Percentiles rank a stretch among this genome's conserved stretches.
Evolutionary conservation across 2,113 vertebrate species (phyloP).

Genomic region (Chaenocephalus aceratus): DNA sequence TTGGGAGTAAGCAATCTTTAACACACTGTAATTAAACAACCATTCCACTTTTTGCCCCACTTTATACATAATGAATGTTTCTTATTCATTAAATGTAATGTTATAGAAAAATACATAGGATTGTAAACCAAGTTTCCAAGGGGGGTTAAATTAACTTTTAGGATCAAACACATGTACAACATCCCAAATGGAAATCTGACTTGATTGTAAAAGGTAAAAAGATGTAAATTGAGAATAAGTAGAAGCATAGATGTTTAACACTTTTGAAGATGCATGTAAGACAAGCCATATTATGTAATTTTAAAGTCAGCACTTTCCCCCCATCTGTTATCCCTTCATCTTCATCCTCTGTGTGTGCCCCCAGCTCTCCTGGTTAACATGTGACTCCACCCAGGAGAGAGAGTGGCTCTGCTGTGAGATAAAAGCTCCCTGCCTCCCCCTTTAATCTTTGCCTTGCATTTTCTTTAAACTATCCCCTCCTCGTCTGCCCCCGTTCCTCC

Average conservation of each 20-base stretch:
- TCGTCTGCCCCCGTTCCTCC: slow-evolving; percentile 13
- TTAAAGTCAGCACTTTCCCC: slow-evolving; percentile 59
- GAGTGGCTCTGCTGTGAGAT: slow-evolving; percentile 50
- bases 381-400: slow-evolving; percentile 36
- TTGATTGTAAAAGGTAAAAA: background rate
- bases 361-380: slow-evolving; percentile 39
- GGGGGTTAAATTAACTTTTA: background rate
- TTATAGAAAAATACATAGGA: background rate
- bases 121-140: background rate
- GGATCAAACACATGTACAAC: background rate
- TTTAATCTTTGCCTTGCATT: slow-evolving; percentile 62
- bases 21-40: background rate
- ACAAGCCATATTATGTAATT: slow-evolving; percentile 50
- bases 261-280: slow-evolving; percentile 23
- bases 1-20: background rate
- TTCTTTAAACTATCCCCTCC: slow-evolving; percentile 27
- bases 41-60: background rate
- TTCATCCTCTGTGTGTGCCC: slow-evolving; percentile 29
- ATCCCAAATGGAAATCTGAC: background rate
- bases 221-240: background rate
- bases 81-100: background rate
- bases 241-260: background rate
- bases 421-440: slow-evolving; percentile 57
- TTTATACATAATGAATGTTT: background rate
- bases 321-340: slow-evolving; percentile 43